Conservation (phyloP, 2,113 vertebrate species). For the Paedocypris sp. region DNA sequence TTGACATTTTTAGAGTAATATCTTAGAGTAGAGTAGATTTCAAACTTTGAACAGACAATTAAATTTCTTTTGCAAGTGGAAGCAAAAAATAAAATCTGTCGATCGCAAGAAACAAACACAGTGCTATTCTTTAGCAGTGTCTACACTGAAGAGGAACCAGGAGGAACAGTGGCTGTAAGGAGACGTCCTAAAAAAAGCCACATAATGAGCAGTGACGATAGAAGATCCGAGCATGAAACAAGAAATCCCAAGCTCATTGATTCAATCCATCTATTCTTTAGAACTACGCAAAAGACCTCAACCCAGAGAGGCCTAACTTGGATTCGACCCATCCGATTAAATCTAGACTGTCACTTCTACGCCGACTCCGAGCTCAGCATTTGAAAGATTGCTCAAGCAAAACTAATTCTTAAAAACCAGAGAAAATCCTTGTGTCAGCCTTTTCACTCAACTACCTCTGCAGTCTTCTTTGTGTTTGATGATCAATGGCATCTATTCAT, state of each 20-base stretch:
- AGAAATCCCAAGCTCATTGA: not conserved
- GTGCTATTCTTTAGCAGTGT: too few species aligned
- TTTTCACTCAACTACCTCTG: constrained; percentile 27
- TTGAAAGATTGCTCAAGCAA: constrained; percentile 1
- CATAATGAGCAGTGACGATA: constrained; percentile 5
- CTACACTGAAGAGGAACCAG: too few species aligned
- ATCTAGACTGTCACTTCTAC: constrained; percentile 9
- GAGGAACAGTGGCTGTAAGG: constrained; percentile 8
- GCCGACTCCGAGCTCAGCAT: not conserved
- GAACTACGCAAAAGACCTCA: not conserved
- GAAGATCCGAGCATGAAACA: constrained; percentile 4
- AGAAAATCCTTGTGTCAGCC: constrained; percentile 35
- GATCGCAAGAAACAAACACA: too few species aligned
- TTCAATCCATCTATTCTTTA: not conserved
- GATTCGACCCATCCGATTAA: constrained; percentile 24
- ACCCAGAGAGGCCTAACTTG: constrained; percentile 5
- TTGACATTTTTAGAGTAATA: too few species aligned
- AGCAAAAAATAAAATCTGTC: too few species aligned
- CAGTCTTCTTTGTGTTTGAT: constrained; percentile 11
- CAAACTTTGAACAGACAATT: too few species aligned
- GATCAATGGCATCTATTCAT: constrained; percentile 24
- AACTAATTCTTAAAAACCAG: constrained; percentile 1
- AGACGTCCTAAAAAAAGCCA: not conserved
- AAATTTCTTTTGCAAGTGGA: too few species aligned
- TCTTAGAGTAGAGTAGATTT: too few species aligned